phyloP scores from a whole-genome alignment of 2,113 vertebrate species.

The Vulpes ferrilata region DNA sequence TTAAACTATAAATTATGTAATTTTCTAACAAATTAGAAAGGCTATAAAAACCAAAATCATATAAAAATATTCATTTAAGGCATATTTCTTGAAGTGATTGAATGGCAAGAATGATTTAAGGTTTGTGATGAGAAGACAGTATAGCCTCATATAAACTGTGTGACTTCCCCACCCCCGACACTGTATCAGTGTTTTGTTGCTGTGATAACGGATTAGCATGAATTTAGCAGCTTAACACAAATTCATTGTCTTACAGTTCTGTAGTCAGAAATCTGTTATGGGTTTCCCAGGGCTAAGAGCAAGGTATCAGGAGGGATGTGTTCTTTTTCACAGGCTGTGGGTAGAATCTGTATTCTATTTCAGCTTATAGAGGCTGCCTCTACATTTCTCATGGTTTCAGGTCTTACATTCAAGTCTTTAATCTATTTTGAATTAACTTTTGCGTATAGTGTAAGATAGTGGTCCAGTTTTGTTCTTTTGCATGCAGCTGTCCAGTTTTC shows the following conservation, averaged over 20 bases:
- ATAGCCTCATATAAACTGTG: background rate
- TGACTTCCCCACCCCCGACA: background rate
- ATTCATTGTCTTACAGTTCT: background rate
- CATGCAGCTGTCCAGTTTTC: background rate
- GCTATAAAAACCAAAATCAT: conserved; percentile 1
- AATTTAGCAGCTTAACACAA: background rate
- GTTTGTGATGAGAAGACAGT: background rate
- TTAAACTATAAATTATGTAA: background rate
- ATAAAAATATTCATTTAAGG: background rate
- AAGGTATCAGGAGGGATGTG: background rate
- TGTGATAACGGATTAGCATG: background rate
- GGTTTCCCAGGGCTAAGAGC: background rate
- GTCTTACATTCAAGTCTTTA: background rate
- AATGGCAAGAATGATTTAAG: background rate
- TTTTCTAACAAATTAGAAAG: conserved; percentile 27
- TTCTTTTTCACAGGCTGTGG: background rate
- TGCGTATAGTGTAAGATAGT: background rate
- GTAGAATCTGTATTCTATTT: background rate
- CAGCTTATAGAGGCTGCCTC: background rate
- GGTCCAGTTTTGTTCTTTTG: background rate
- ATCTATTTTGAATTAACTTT: background rate
- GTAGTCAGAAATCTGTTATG: background rate
- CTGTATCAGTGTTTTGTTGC: background rate
- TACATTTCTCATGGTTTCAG: background rate
- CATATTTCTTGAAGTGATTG: background rate